phyloP scores from a whole-genome alignment of 2,888 invertebrate genomes.

The Ctena decussata region DNA sequence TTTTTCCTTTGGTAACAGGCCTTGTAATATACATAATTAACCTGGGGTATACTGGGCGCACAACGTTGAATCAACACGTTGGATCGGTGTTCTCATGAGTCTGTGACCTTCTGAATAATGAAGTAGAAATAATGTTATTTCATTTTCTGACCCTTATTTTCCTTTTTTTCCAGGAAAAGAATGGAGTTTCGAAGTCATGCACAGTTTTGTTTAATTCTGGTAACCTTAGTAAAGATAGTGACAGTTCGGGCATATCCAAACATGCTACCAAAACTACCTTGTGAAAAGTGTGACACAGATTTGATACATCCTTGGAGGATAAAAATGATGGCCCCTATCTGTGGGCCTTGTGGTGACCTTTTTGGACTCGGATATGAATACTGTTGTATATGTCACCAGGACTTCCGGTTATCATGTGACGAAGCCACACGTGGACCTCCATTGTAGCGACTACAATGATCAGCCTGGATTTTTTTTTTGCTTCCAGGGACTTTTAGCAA shows the following conservation, averaged over 20 bases:
- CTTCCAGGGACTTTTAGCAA: no score
- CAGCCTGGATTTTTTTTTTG: no score
- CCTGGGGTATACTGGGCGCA: no score
- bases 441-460: no score
- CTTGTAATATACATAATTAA: no score
- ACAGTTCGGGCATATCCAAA: background rate
- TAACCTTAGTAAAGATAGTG: background rate
- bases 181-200: background rate
- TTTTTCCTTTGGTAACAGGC: no score
- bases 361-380: constrained; percentile 59
- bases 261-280: constrained; percentile 31
- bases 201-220: background rate
- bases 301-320: constrained; percentile 50
- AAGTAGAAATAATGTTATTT: no score
- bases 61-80: no score
- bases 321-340: constrained; percentile 42
- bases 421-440: no score
- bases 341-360: constrained; percentile 57
- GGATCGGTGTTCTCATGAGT: no score
- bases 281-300: constrained; percentile 49
- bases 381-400: constrained; percentile 58
- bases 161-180: background rate
- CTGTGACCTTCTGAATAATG: no score
- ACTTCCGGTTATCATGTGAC: constrained; percentile 29
- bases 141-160: background rate